Conservation (phyloP, 1,140 invertebrate genomes). For the Drosophila subpulchrella region DNA sequence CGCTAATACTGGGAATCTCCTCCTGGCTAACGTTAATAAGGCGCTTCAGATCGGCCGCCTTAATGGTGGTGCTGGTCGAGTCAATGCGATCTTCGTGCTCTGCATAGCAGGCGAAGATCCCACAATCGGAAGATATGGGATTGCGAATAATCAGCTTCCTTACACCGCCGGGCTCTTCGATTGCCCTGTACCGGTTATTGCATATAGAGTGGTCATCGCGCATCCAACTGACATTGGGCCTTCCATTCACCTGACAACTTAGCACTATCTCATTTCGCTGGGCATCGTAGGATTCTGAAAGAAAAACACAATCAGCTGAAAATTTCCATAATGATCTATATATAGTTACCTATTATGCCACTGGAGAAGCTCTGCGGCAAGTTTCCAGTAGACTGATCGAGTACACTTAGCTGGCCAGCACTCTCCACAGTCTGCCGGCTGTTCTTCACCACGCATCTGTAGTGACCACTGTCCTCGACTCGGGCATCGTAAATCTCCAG, state of each 20-base stretch:
- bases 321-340: rapidly evolving
- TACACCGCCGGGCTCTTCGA: conserved; percentile 87
- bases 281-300: conserved; percentile 84
- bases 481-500: conserved; percentile 79
- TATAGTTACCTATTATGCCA: conserved; percentile 11
- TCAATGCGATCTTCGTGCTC: conserved; percentile 84
- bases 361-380: conserved; percentile 69
- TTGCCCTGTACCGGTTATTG: conserved; percentile 86
- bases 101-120: conserved; percentile 88
- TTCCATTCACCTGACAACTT: conserved; percentile 87
- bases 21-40: conserved; percentile 55
- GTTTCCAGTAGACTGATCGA: conserved; percentile 68
- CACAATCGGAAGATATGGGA: conserved; percentile 87
- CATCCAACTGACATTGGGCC: conserved; percentile 88
- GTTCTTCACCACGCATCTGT: conserved; percentile 88
- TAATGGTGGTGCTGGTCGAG: conserved; percentile 70
- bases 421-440: conserved; percentile 87
- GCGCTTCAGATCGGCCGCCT: conserved; percentile 65
- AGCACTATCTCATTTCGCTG: conserved; percentile 87
- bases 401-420: conserved; percentile 87
- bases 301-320: not conserved
- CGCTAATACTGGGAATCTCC: not conserved
- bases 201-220: conserved; percentile 87
- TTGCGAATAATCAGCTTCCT: conserved; percentile 87
- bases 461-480: conserved; percentile 73